These are phyloP conservation scores for Coleophora deauratella DNA, from an alignment of 2,888 invertebrate genomes.

Conservation along the genomic window DNA sequence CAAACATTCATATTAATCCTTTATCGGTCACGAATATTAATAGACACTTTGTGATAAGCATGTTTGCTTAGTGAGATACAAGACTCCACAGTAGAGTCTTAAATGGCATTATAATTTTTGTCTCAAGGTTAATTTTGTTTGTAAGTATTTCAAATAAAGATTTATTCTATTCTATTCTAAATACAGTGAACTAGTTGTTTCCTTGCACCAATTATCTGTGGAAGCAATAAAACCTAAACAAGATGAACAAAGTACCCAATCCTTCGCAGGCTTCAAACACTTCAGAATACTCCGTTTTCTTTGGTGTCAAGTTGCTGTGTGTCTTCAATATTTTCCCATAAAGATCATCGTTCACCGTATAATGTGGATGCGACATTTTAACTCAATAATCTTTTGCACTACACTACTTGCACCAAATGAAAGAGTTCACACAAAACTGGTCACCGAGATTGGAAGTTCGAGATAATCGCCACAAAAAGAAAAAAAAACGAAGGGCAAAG, in stretches of 20 bases:
- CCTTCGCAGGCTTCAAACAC: constrained; percentile 59
- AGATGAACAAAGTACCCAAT: constrained; percentile 37
- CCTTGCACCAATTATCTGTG: too few species aligned
- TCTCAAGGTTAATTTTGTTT: background rate
- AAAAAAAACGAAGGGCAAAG: constrained; percentile 43
- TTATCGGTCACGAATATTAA: constrained; percentile 24
- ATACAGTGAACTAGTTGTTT: background rate
- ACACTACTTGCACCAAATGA: too few species aligned
- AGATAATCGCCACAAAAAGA: constrained; percentile 30
- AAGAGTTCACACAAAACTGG: constrained; percentile 40
- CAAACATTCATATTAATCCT: background rate
- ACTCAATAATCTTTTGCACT: constrained; percentile 14
- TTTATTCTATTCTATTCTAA: too few species aligned
- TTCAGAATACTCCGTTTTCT: constrained; percentile 51
- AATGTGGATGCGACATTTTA: constrained; percentile 31
- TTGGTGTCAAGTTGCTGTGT: constrained; percentile 31
- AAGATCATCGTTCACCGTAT: constrained; percentile 62
- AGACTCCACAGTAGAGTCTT: constrained; percentile 10
- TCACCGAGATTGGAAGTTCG: constrained; percentile 28
- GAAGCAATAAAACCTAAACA: too few species aligned
- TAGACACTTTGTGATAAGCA: constrained; percentile 10
- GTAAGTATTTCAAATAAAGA: too few species aligned
- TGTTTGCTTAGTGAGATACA: constrained; percentile 7
- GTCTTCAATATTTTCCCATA: constrained; percentile 62
- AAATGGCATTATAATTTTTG: constrained; percentile 14